Percentiles rank a stretch among this genome's conserved stretches.
These are phyloP conservation scores for Balaeniceps rex DNA, from an alignment of 2,113 vertebrate species.

Conservation along the genomic window DNA sequence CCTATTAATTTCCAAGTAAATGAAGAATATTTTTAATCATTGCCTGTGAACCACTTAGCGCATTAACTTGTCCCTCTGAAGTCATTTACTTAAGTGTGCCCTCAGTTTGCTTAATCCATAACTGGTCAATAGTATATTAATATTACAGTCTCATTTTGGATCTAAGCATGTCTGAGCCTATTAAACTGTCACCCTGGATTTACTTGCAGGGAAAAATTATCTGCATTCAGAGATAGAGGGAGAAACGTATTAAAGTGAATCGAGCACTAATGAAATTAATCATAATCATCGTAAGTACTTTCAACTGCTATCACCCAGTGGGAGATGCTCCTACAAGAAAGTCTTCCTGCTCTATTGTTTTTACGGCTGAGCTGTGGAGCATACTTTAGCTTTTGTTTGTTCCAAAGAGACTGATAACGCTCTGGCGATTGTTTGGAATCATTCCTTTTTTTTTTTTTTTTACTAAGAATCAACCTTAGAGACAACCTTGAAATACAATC, in stretches of 20 bases:
- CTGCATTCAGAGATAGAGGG: constrained; percentile 64
- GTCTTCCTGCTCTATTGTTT: not conserved
- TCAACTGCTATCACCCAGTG: constrained; percentile 61
- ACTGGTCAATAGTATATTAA: constrained; percentile 81
- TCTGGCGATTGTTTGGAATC: not conserved
- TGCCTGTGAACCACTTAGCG: constrained; percentile 57
- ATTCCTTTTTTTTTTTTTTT: not conserved
- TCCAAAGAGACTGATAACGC: not conserved
- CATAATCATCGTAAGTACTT: constrained; percentile 61
- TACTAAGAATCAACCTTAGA: not conserved
- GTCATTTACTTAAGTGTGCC: constrained; percentile 64
- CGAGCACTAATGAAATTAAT: constrained; percentile 75
- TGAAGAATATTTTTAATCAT: constrained; percentile 66
- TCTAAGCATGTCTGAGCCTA: constrained; percentile 76
- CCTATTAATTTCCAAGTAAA: constrained; percentile 70
- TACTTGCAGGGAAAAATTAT: constrained; percentile 71
- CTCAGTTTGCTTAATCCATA: constrained; percentile 70
- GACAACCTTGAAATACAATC: constrained; percentile 7
- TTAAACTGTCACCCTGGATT: constrained; percentile 85
- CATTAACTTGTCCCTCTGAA: constrained; percentile 64
- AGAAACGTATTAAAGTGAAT: constrained; percentile 69
- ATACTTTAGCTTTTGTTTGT: not conserved
- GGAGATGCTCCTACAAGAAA: constrained; percentile 54
- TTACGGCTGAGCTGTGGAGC: not conserved
- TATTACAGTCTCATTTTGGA: constrained; percentile 75